Evolutionary conservation across 2,113 vertebrate genomes (phyloP), one percentile per base, ranked within the genome.

Genomic region (Notarius quadriscutis): DNA sequence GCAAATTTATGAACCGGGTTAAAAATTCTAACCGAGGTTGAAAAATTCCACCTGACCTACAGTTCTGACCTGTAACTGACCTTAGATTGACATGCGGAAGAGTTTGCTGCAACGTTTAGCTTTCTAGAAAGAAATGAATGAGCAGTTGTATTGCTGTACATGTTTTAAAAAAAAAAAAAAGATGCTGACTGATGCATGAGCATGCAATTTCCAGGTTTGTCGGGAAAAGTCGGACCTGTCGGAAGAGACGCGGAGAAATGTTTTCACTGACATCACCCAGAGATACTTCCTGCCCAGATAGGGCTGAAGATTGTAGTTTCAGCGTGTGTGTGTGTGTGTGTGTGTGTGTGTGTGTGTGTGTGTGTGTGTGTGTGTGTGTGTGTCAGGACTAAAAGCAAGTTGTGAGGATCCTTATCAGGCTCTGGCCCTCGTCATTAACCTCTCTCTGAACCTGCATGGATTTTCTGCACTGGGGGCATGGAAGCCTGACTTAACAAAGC

Each of bases 401-500:
- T 81, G 84, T 55, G 77, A 87, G 82, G 88, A 77, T 87, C 27
- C 84, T 90, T 89, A 90, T 91, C 91, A 87, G 86, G 63, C 72
- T 58, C 69, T 82, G 84, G 83, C 84, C 89, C 75, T 81, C 51
- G 48, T 90, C 86, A 87, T 91, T 92, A 92, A 92, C 90, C 91
- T 90, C 75, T 86, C 50, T 84, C 87, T 91, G 91, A 92, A 92
- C 91, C 85, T 88, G 41, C 84, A 90, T 90, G 87, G 87, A 90
- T 90, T 89, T 86, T 88, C 81, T 88, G 79, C 74, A 72, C 82
- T 63, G 34, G 67, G 75, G 80, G 84, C 80, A 18, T 62, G 82
- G 50, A 69, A 63, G 88, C 41, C 89, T 74, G 82, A 81, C 85
- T 87, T 74, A 84, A 85, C 82, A 86, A 84, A 86, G 87, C 88